Percentiles rank a stretch among this genome's conserved stretches.
Conservation (phyloP, 1,140 invertebrate species). For the Zaprionus taronus region DNA sequence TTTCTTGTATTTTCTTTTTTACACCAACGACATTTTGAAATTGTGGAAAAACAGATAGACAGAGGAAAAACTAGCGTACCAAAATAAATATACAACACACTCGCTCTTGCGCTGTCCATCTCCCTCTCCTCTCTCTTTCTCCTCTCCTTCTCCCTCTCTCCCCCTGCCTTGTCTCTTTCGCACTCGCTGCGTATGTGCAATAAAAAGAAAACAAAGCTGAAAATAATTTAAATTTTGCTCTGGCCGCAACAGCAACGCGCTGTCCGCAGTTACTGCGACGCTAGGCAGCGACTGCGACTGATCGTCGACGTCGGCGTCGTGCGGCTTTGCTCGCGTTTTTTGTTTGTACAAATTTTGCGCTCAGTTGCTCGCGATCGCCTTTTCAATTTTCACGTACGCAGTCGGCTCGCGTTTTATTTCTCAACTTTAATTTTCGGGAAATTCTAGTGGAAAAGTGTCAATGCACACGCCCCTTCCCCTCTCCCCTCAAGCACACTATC, state of each 20-base stretch:
- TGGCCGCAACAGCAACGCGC: slow-evolving; percentile 30
- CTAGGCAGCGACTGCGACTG: slow-evolving; percentile 36
- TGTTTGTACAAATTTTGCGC: slow-evolving; percentile 77
- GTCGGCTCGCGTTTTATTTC: slow-evolving; percentile 33
- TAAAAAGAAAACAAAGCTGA: slow-evolving; percentile 75
- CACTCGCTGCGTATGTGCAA: slow-evolving; percentile 46
- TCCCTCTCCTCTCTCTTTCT: not conserved
- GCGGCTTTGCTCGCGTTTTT: slow-evolving; percentile 41
- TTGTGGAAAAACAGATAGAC: slow-evolving; percentile 42
- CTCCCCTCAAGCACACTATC: not conserved
- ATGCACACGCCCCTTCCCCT: not conserved
- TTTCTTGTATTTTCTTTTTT: slow-evolving; percentile 31
- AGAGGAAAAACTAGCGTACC: slow-evolving; percentile 61
- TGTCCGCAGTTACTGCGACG: slow-evolving; percentile 15
- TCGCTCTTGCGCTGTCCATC: slow-evolving; percentile 3
- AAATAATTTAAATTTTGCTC: slow-evolving; percentile 79
- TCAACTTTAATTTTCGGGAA: slow-evolving; percentile 24
- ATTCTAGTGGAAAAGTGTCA: slow-evolving; percentile 7
- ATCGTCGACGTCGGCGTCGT: slow-evolving; percentile 28
- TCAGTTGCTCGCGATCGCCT: slow-evolving; percentile 83
- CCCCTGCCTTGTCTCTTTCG: not conserved
- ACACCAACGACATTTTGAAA: slow-evolving; percentile 50
- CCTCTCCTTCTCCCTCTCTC: not conserved
- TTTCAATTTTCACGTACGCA: slow-evolving; percentile 81
- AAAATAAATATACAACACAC: slow-evolving; percentile 66